A percentile compares a stretch with the other conserved stretches of the same genome.
Conservation (phyloP, 2,113 vertebrate genomes). For the Amia ocellicauda region DNA sequence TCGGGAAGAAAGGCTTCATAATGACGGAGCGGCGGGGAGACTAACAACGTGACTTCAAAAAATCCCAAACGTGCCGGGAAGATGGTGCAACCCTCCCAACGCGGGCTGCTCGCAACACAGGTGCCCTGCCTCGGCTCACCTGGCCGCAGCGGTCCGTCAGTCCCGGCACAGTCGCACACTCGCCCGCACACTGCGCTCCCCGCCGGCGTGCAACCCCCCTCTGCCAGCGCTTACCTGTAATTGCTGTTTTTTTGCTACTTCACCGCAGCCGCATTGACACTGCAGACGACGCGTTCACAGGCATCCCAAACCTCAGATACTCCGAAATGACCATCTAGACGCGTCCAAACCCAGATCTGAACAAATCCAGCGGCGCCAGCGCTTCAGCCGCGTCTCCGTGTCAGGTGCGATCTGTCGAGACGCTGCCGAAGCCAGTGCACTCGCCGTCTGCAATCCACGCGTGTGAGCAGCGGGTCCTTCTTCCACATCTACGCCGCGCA, state of each 20-base stretch:
- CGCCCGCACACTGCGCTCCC: not conserved
- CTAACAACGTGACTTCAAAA: constrained; percentile 18
- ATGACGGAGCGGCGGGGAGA: constrained; percentile 5
- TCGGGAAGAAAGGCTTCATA: not conserved
- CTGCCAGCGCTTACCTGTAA: constrained; percentile 65
- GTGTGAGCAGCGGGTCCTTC: constrained; percentile 51
- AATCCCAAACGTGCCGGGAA: constrained; percentile 19
- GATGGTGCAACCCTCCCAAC: constrained; percentile 41
- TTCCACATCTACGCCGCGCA: constrained; percentile 44
- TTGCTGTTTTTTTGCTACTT: constrained; percentile 63
- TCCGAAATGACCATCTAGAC: constrained; percentile 37
- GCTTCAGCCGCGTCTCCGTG: constrained; percentile 21
- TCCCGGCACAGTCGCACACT: constrained; percentile 20
- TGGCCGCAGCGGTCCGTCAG: constrained; percentile 12
- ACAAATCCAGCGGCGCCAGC: constrained; percentile 34
- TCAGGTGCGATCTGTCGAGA: constrained; percentile 26
- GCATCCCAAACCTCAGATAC: constrained; percentile 56
- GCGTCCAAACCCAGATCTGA: constrained; percentile 19
- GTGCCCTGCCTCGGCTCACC: constrained; percentile 31
- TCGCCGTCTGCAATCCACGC: constrained; percentile 50
- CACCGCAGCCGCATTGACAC: constrained; percentile 72
- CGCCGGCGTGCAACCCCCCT: constrained; percentile 5
- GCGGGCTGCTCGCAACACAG: constrained; percentile 19
- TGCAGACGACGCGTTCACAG: constrained; percentile 69
- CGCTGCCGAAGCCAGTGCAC: constrained; percentile 29